phyloP scores from a whole-genome alignment of 2,888 invertebrate genomes.

The Latrodectus elegans region DNA sequence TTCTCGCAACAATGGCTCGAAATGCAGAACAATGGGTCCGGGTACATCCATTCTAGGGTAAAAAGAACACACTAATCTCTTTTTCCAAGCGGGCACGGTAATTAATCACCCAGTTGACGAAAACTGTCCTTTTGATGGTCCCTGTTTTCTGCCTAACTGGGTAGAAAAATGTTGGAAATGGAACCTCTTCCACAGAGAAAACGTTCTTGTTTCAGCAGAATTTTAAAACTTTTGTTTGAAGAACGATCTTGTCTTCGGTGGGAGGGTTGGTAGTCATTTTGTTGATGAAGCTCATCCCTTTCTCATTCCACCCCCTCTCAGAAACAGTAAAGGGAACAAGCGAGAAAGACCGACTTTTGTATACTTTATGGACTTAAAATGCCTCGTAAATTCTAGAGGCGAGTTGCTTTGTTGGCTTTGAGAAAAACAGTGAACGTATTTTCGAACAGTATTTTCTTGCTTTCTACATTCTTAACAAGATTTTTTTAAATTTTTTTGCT shows the following conservation, averaged over 20 bases:
- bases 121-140: conserved; percentile 57
- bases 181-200: conserved; percentile 10
- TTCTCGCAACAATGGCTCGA: conserved; percentile 31
- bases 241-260: neutral
- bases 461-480: no score
- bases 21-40: conserved; percentile 44
- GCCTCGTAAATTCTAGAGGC: no score
- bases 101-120: conserved; percentile 63
- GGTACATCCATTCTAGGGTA: conserved; percentile 6
- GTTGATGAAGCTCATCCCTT: neutral
- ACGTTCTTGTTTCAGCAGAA: conserved; percentile 5
- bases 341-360: neutral
- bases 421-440: no score
- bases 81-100: conserved; percentile 27
- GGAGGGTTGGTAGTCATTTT: neutral
- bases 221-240: conserved; percentile 47
- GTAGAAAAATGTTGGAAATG: conserved; percentile 36
- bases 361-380: no score
- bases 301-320: neutral
- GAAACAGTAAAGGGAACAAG: neutral
- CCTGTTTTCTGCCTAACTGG: conserved; percentile 47
- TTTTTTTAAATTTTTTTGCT: no score
- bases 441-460: no score
- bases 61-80: conserved; percentile 49
- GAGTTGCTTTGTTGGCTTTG: no score